Evolutionary conservation across 2,113 vertebrate genomes (phyloP), one percentile per base, ranked within the genome.

Genomic region (Pipra filicauda): DNA sequence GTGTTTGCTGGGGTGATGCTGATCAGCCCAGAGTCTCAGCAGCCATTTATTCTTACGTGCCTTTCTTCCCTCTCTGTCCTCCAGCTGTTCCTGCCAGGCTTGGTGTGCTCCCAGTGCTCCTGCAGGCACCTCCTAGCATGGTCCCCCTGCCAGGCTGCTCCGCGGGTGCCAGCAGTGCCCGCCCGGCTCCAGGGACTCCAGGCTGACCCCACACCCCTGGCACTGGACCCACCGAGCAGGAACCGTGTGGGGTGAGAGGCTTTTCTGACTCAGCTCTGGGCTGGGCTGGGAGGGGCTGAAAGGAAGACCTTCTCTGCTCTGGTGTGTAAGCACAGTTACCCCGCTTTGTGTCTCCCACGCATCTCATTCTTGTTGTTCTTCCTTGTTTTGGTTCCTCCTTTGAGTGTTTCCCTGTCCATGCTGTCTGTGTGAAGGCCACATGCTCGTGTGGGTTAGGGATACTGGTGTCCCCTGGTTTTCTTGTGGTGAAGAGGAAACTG

Each of bases 81-180:
- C 16, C 71, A 95, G 88, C 59, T 1, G 2, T 65, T 75, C 52
- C 65, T 49, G 48, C 46, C 72, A 48, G 79, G 30, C 69, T 22
- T 12, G 61, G 64, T 19, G 61, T 70, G 78, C 41, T 91, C 3
- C 51, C 15, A 4, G 89, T 16, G 76, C 58, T 52, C 49, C 66
- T 37, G 55, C 79, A 55, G 61, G 85, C 72, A 59, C 52, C 69
- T 8, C 55, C 89, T 95, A 95, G 94, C 93, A 95, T 95, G 93
- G 54, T 92, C 54, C 85, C 94, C 58, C 31, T n/a, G 4, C 54
- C 1, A 0, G 49, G 54, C 85, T 4, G 4, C 67, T 87, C 94
- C 8, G 44, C 5, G 7, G 65, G 73, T 84, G 76, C 73, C 92
- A 81, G 23, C 65, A 81, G 84, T 18, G 9, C 85, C 91, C 2